Evolutionary conservation across 1,140 invertebrate species (phyloP).

Genomic region (Orius insidiosus): DNA sequence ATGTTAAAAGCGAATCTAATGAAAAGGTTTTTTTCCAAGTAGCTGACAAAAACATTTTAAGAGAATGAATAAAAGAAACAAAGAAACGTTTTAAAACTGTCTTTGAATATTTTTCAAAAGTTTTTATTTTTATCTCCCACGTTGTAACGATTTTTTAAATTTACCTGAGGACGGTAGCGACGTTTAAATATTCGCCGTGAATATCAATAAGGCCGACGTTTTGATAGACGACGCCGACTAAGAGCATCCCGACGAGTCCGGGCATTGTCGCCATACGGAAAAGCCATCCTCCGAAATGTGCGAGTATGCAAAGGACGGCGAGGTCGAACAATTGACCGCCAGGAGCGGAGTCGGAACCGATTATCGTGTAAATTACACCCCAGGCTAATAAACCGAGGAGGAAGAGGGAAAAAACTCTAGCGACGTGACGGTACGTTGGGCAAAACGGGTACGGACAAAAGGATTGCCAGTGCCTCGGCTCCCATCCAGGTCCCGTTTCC

Average conservation of each 20-base stretch:
- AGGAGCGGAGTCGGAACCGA: conserved; percentile 52
- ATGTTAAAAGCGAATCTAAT: too few species aligned
- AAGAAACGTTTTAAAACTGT: too few species aligned
- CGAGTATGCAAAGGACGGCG: conserved; percentile 50
- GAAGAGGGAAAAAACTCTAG: conserved; percentile 45
- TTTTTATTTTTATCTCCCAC: too few species aligned
- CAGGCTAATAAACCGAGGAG: conserved; percentile 56
- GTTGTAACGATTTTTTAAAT: conserved; percentile 1
- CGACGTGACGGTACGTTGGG: conserved; percentile 58
- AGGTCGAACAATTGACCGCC: conserved; percentile 66
- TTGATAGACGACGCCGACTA: conserved; percentile 60
- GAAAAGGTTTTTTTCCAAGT: too few species aligned
- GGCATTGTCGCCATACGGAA: conserved; percentile 60
- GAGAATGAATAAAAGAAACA: too few species aligned
- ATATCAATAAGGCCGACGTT: conserved; percentile 59
- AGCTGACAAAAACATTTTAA: too few species aligned
- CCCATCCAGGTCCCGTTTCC: conserved; percentile 53
- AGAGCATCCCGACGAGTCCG: conserved; percentile 69
- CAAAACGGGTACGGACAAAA: conserved; percentile 64
- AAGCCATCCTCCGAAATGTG: conserved; percentile 65
- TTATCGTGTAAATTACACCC: conserved; percentile 51
- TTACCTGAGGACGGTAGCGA: conserved; percentile 49
- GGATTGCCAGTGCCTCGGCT: conserved; percentile 53
- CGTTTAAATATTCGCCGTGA: conserved; percentile 37
- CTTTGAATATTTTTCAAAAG: not conserved